Conservation (phyloP, 1,140 invertebrate genomes). For the Lasaia peninsularis region DNA sequence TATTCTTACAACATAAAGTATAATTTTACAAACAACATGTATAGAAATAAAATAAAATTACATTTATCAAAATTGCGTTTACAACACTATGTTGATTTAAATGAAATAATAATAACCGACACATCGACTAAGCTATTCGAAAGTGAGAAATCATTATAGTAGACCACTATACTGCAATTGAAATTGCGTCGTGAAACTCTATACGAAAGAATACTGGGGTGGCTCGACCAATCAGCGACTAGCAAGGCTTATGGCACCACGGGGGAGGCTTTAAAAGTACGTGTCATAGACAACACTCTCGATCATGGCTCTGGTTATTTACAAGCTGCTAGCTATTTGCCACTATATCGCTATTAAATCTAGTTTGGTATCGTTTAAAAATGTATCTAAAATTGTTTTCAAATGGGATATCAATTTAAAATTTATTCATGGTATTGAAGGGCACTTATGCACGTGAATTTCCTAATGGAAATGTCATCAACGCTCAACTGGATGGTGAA, state of each 20-base stretch:
- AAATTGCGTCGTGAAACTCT: slow-evolving; percentile 20
- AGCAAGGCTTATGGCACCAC: slow-evolving; percentile 18
- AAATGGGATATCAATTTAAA: background rate
- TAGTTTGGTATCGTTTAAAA: background rate
- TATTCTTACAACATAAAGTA: too few relatives aligned
- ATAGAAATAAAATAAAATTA: too few relatives aligned
- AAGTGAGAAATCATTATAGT: too few relatives aligned
- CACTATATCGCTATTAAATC: background rate
- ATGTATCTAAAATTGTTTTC: background rate
- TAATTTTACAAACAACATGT: too few relatives aligned
- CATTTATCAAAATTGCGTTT: too few relatives aligned
- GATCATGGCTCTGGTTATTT: slow-evolving; percentile 15
- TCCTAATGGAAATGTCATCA: too few relatives aligned
- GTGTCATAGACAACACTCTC: slow-evolving; percentile 22
- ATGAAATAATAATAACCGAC: too few relatives aligned
- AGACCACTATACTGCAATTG: background rate
- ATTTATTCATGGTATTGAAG: too few relatives aligned
- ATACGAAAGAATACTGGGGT: slow-evolving; percentile 17
- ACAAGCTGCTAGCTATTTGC: background rate
- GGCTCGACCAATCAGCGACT: slow-evolving; percentile 19
- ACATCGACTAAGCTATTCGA: too few relatives aligned
- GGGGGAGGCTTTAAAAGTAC: slow-evolving; percentile 23
- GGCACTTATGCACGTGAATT: too few relatives aligned
- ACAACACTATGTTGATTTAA: too few relatives aligned
- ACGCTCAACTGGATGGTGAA: too few relatives aligned